These are phyloP conservation scores for Monochamus saltuarius DNA, from an alignment of 1,140 invertebrate genomes.

Conservation along the genomic window DNA sequence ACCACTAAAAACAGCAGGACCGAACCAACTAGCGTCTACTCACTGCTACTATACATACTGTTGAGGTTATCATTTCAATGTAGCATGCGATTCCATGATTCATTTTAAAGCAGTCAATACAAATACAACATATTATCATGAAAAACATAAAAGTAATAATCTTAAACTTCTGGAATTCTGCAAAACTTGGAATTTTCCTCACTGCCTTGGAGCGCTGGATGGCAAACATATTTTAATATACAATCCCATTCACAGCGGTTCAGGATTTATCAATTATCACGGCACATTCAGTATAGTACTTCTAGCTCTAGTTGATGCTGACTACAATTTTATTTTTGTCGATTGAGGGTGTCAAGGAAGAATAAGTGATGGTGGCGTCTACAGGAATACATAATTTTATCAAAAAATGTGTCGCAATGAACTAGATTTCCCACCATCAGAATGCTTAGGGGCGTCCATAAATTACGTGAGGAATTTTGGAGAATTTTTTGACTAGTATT, in stretches of 20 bases:
- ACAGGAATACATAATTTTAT: conserved; percentile 15
- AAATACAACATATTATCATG: too few relatives aligned
- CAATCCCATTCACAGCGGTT: not conserved
- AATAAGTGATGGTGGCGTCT: conserved; percentile 13
- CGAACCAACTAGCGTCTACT: too few relatives aligned
- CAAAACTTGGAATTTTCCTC: conserved; percentile 23
- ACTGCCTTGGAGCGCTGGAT: conserved; percentile 23
- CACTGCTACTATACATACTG: too few relatives aligned
- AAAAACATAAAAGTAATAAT: too few relatives aligned
- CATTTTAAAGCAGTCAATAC: too few relatives aligned
- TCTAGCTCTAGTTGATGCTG: conserved; percentile 42
- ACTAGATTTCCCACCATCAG: conserved; percentile 36
- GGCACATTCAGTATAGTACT: conserved; percentile 47
- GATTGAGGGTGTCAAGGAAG: conserved; percentile 10
- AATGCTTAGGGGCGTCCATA: too few relatives aligned
- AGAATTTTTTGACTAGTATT: too few relatives aligned
- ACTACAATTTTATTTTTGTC: conserved; percentile 38
- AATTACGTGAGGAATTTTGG: too few relatives aligned
- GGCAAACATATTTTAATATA: conserved; percentile 20
- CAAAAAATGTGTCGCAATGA: conserved; percentile 16
- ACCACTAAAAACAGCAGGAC: too few relatives aligned
- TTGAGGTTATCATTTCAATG: too few relatives aligned
- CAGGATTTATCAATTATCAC: conserved; percentile 51
- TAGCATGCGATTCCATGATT: too few relatives aligned
- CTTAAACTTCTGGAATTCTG: too few relatives aligned